These are phyloP conservation scores for Tragelaphus imberbis DNA, from an alignment of 2,113 vertebrate genomes.

Conservation along the genomic window DNA sequence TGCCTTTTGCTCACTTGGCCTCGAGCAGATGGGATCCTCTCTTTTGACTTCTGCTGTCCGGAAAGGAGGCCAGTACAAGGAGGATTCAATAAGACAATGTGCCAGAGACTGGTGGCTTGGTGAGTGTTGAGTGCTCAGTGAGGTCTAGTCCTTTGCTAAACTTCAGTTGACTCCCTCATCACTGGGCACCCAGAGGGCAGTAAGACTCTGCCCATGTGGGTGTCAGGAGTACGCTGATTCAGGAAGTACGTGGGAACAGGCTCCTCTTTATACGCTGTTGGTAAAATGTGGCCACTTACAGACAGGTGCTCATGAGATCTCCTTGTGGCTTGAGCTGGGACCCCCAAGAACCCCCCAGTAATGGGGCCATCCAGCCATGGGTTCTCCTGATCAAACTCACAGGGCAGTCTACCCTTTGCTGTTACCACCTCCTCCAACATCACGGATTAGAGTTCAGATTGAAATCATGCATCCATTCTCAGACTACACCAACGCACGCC, in stretches of 20 bases:
- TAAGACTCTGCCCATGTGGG: accelerated
- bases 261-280: not conserved
- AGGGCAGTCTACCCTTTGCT: too few relatives aligned
- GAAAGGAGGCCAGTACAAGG: not conserved
- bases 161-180: not conserved
- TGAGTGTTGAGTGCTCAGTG: not conserved
- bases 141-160: not conserved
- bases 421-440: accelerated
- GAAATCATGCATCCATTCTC: not conserved
- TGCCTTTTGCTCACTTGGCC: not conserved
- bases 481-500: accelerated
- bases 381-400: not conserved
- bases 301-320: not conserved
- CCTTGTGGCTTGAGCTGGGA: not conserved
- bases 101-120: not conserved
- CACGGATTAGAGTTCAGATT: accelerated
- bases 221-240: too few relatives aligned
- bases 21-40: not conserved
- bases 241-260: accelerated
- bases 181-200: accelerated
- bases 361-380: not conserved
- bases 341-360: not conserved
- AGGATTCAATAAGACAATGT: not conserved
- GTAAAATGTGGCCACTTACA: not conserved
- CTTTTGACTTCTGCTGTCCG: not conserved